Conservation (phyloP, 2,888 invertebrate genomes). For the Metallyticus violacea region DNA sequence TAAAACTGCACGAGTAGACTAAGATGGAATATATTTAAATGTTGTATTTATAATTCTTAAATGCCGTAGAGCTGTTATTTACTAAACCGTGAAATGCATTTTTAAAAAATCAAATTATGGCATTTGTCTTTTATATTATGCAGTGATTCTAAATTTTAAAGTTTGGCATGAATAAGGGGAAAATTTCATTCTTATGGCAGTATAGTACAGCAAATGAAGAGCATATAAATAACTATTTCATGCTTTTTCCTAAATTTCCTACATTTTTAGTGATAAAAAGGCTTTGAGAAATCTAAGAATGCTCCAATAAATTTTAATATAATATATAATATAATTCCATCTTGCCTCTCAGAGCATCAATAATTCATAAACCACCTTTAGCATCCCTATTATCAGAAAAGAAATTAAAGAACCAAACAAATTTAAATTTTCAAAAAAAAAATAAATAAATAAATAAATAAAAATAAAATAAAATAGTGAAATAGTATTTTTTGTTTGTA, state of each 20-base stretch:
- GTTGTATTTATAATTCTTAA: too few relatives aligned
- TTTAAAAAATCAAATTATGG: too few relatives aligned
- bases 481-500: constrained; percentile 25
- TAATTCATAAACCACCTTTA: constrained; percentile 16
- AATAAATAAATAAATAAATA: background rate
- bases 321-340: background rate
- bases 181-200: too few relatives aligned
- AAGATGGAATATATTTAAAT: background rate
- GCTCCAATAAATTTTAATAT: background rate
- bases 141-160: too few relatives aligned
- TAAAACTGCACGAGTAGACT: background rate
- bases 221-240: too few relatives aligned
- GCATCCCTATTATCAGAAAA: constrained; percentile 1
- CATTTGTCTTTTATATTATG: too few relatives aligned
- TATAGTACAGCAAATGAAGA: too few relatives aligned
- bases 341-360: background rate
- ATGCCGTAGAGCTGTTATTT: too few relatives aligned
- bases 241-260: too few relatives aligned
- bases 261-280: too few relatives aligned
- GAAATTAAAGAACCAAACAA: background rate
- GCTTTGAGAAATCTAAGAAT: background rate
- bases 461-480: background rate
- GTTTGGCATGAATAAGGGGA: too few relatives aligned
- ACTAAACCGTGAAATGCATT: too few relatives aligned
- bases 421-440: background rate